Base-by-base conservation (phyloP, 2,113 vertebrate species). In the Ctenodactylus gundi region DNA sequence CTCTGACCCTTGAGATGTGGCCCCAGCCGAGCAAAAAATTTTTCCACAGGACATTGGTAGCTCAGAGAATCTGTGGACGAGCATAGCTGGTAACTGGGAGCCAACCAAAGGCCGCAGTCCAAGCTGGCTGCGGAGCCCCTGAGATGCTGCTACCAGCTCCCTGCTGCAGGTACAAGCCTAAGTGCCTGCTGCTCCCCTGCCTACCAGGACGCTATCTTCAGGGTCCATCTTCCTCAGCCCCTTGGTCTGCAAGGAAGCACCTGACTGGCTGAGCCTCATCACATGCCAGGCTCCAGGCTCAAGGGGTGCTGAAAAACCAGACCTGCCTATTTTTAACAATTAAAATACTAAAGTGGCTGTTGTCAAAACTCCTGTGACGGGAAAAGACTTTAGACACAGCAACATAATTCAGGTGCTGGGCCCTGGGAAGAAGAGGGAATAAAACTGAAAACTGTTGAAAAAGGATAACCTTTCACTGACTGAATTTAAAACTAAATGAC, bases 261-360 rank as follows among this genome's bases (percentile, higher is more conserved):
- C 18, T 44, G 44, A n/a, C n/a, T n/a, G n/a, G 25, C 17, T 29
- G 88, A 70, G 64, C 87, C 62, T 41, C 13, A 36, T 53, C 75
- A 68, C 15, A 13, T 15, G 51, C 53, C 41, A 23, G 55, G 51
- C 44, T 64, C 41, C 20, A 34, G 44, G 44, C 39, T 0, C 46
- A 9, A 8, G 41, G 67, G 10, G 5, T 15, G 3, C 88, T 62
- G 44, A 27, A 25, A 49, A 91, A 34, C 27, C 53, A 8, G 51
- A 8, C 31, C 17, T 0, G 0, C 3, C 11, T 31, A 1, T 65
- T 44, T 44, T 80, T n/a, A 20, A 65, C 64, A 31, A 34, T 68
- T n/a, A 34, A 18, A 46, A 6, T 3, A 4, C 17, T 2, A n/a
- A 51, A 18, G 53, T 4, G 36, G 44, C 46, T 0, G 0, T n/a